Conservation (phyloP, 2,888 invertebrate genomes). For the Cephus spinipes region DNA sequence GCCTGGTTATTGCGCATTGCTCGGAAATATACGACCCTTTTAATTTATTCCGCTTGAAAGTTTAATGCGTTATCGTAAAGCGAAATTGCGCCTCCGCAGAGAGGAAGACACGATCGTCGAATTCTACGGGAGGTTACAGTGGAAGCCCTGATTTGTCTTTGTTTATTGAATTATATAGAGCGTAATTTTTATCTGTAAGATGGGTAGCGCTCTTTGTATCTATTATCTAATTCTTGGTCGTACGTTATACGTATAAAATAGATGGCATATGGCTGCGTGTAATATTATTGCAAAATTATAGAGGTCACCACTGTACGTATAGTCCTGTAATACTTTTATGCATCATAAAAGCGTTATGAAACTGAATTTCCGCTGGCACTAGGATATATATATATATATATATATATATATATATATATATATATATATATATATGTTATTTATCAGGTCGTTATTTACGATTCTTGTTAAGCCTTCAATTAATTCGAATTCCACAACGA, state of each 20-base stretch:
- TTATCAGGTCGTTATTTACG: background rate
- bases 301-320: background rate
- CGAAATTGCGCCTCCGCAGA: background rate
- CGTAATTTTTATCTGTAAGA: background rate
- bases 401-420: background rate
- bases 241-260: background rate
- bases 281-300: background rate
- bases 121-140: background rate
- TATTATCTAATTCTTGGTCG: background rate
- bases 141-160: background rate
- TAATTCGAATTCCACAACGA: background rate
- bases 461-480: background rate
- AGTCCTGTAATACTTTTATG: background rate
- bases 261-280: background rate
- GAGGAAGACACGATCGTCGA: background rate
- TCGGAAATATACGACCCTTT: background rate
- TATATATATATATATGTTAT: background rate
- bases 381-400: background rate
- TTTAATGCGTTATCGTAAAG: background rate
- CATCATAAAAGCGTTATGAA: background rate
- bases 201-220: background rate
- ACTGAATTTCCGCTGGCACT: background rate
- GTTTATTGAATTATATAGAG: background rate
- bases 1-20: background rate
- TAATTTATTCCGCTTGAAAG: background rate